Percentiles rank a stretch among this genome's conserved stretches.
These are phyloP conservation scores for Periplaneta americana DNA, from an alignment of 1,140 invertebrate genomes.

Conservation along the genomic window DNA sequence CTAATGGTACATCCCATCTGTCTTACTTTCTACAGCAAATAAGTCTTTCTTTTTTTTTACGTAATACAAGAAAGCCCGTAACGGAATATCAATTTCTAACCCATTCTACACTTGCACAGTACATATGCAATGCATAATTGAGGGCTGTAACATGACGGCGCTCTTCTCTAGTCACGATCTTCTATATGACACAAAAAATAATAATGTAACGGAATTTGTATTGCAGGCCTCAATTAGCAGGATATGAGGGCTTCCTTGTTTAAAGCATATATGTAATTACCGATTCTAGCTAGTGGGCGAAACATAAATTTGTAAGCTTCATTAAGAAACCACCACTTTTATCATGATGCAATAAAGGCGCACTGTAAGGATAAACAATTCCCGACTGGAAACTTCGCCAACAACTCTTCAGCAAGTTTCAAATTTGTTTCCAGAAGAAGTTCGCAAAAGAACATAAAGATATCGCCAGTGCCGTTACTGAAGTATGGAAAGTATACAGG, in stretches of 20 bases:
- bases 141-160: background rate
- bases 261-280: background rate
- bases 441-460: no score
- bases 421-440: no score
- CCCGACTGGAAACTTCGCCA: no score
- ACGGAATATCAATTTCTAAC: background rate
- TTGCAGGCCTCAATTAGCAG: background rate
- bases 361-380: no score
- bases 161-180: background rate
- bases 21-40: background rate
- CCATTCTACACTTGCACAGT: background rate
- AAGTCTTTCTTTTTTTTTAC: background rate
- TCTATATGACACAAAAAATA: background rate
- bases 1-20: background rate
- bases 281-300: background rate
- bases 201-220: background rate
- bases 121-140: background rate
- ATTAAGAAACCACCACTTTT: no score
- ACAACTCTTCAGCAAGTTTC: no score
- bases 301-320: background rate
- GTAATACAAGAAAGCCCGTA: background rate
- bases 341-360: no score
- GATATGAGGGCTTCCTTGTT: background rate
- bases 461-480: no score
- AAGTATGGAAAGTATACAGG: no score